These are phyloP conservation scores for Megaleporinus macrocephalus DNA, from an alignment of 2,113 vertebrate genomes.

Conservation along the genomic window DNA sequence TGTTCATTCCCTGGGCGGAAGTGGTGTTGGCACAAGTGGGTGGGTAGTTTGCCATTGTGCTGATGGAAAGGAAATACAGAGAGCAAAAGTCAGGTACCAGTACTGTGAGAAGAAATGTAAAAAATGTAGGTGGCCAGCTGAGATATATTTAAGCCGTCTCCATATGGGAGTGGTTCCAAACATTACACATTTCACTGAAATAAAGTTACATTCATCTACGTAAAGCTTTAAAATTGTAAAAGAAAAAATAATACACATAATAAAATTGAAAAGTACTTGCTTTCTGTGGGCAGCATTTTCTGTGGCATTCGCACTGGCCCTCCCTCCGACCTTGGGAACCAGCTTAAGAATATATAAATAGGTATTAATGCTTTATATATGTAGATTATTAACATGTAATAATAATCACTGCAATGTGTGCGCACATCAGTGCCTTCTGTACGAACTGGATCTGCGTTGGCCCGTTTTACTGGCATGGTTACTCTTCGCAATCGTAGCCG, in stretches of 20 bases:
- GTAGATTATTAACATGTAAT: constrained; percentile 45
- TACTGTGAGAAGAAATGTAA: not conserved
- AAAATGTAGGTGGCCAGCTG: not conserved
- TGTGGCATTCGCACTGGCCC: constrained; percentile 72
- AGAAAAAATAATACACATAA: constrained; percentile 15
- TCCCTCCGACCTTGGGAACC: constrained; percentile 76
- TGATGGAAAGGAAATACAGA: constrained; percentile 67
- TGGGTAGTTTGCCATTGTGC: constrained; percentile 94
- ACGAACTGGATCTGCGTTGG: constrained; percentile 25
- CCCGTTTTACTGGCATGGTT: constrained; percentile 54
- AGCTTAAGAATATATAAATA: constrained; percentile 76
- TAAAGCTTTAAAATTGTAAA: not conserved
- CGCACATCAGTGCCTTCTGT: constrained; percentile 58
- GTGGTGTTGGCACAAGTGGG: constrained; percentile 93
- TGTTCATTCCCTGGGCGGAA: constrained; percentile 96
- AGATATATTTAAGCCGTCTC: not conserved
- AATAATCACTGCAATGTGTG: constrained; percentile 62
- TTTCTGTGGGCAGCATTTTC: constrained; percentile 79
- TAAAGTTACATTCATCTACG: not conserved
- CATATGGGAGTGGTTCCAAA: not conserved
- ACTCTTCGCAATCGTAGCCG: constrained; percentile 35
- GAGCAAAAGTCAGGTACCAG: constrained; percentile 52
- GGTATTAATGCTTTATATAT: constrained; percentile 54
- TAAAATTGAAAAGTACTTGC: constrained; percentile 69
- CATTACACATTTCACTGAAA: not conserved